Base-by-base conservation (phyloP, 2,113 vertebrate genomes). In the Sinosuthora webbiana region DNA sequence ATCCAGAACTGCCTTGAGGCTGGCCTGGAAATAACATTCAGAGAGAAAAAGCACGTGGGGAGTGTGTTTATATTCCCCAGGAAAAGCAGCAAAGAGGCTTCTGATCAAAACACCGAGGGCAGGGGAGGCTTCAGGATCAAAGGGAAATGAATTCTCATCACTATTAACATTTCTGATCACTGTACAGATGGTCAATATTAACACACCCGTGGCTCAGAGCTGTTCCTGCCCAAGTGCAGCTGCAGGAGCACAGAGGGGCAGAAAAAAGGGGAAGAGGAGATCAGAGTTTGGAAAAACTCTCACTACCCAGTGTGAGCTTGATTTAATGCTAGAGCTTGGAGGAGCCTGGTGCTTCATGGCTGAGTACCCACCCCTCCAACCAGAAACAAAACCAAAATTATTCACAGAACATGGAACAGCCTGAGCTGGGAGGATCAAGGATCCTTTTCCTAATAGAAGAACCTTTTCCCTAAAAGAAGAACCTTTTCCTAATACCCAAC, bases 161-260 rank as follows among this genome's bases (percentile, higher is more conserved):
- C 13, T 8, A 6, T 21, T 3, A 5, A 14, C 13, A 37, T 16
- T 22, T 45, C 7, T 33, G 28, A n/a, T 35, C 37, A 4, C 42
- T 59, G 50, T 3, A 31, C 31, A n/a, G 68, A 44, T 15, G 56
- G 64, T 25, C 67, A 30, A 19, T 7, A 33, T 9, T 13, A n/a
- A 14, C 24, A n/a, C n/a, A 4, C 74, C 25, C 7, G 2, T 0
- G 6, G 69, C 33, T 35, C 2, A 0, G 2, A 13, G 69, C 60
- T 14, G 13, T 0, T 8, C 45, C 65, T 45, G 42, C 4, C 52
- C 67, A 8, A 21, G n/a, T 0, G 15, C 7, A 64, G 55, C 44
- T 55, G 5, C 63, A 31, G 50, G 2, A 55, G 33, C 50, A 49
- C 1, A 6, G 52, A 16, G 10, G 20, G 28, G 15, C 6, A 45